Evolutionary conservation across 2,113 vertebrate species (phyloP).

Genomic region (Poicephalus gulielmi): DNA sequence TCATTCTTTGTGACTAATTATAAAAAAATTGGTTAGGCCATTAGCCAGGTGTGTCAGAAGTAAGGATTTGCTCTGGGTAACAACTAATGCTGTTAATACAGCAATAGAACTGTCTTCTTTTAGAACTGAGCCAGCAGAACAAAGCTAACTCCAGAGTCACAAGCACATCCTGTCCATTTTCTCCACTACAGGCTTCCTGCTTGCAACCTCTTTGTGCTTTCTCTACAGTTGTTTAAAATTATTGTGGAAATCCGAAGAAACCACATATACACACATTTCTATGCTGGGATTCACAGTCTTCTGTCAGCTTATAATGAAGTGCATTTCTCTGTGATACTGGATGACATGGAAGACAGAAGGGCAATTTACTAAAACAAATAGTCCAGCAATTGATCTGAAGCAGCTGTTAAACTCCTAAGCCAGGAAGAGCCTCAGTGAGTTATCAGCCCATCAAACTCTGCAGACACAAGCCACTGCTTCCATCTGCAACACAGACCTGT

Average conservation of each 20-base stretch:
- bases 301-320: neutral
- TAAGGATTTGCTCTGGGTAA: neutral
- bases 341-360: neutral
- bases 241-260: neutral
- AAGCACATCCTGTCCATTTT: neutral
- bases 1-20: neutral
- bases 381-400: neutral
- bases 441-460: neutral
- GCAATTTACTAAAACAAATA: conserved; percentile 28
- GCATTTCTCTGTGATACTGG: neutral
- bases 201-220: neutral
- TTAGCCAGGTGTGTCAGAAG: neutral
- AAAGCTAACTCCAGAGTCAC: neutral
- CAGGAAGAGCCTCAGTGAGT: neutral
- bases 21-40: neutral
- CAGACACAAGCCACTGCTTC: neutral
- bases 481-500: neutral
- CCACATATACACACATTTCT: neutral
- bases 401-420: neutral
- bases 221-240: neutral
- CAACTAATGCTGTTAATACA: neutral
- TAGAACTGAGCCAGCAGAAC: neutral
- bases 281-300: neutral
- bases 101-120: neutral
- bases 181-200: neutral